phyloP scores from a whole-genome alignment of 2,113 vertebrate genomes.

The Phainopepla nitens region DNA sequence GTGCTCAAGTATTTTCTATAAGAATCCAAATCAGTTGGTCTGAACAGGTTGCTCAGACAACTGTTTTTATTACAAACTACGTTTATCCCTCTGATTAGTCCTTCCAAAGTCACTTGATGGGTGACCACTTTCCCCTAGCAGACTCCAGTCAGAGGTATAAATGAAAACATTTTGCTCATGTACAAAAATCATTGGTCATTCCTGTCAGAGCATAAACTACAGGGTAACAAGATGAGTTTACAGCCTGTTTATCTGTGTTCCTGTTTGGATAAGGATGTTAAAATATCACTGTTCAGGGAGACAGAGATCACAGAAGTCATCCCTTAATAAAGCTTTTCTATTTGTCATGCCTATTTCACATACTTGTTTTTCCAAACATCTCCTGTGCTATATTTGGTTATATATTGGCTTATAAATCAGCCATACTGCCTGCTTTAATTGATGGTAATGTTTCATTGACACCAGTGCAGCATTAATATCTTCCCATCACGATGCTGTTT shows the following conservation, averaged over 20 bases:
- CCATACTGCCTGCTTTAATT: background rate
- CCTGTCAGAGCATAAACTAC: background rate
- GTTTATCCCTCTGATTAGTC: background rate
- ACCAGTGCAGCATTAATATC: background rate
- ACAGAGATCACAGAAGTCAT: constrained; percentile 8
- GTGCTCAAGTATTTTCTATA: background rate
- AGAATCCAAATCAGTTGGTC: rapidly evolving
- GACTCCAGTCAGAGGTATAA: background rate
- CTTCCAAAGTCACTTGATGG: background rate
- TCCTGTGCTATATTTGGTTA: constrained; percentile 32
- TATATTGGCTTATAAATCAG: constrained; percentile 54
- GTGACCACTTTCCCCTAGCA: background rate
- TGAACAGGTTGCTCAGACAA: background rate
- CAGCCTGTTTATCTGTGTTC: background rate
- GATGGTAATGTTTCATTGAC: constrained; percentile 18
- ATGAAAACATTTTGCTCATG: background rate
- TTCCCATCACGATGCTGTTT: background rate
- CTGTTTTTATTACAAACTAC: background rate
- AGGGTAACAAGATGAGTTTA: background rate
- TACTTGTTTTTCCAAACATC: constrained; percentile 15
- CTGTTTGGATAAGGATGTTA: background rate
- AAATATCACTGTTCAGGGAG: constrained; percentile 12
- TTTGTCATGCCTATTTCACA: background rate
- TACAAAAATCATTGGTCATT: background rate
- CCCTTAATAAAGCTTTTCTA: constrained; percentile 9